Conservation (phyloP, 2,797 vertebrate species). For the Muraenolepis orangiensis region DNA sequence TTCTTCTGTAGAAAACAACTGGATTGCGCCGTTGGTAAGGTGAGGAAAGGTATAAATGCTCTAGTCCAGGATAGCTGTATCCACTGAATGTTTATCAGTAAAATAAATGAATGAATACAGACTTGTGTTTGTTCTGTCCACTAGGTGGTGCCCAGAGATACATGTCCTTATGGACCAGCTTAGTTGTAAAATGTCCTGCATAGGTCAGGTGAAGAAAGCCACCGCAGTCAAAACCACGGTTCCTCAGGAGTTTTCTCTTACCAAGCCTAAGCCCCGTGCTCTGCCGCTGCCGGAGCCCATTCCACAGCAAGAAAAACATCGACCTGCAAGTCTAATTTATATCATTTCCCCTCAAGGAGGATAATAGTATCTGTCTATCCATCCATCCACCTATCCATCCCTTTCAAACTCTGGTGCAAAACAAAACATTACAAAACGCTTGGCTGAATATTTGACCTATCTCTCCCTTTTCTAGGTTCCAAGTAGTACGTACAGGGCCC, state of each 20-base stretch:
- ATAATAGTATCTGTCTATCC: not conserved
- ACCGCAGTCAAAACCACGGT: slow-evolving; percentile 68
- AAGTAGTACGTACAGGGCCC: slow-evolving; percentile 75
- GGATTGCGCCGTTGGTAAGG: slow-evolving; percentile 83
- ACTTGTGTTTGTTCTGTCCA: slow-evolving; percentile 25
- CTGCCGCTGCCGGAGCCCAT: slow-evolving; percentile 71
- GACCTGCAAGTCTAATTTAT: slow-evolving; percentile 69
- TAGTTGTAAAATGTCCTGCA: slow-evolving; percentile 44
- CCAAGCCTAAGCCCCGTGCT: slow-evolving; percentile 71
- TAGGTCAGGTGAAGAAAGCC: slow-evolving; percentile 49
- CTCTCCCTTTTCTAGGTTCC: slow-evolving; percentile 74
- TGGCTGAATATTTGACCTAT: not conserved
- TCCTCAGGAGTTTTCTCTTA: slow-evolving; percentile 82
- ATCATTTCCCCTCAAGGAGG: not conserved
- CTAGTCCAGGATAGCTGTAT: not conserved
- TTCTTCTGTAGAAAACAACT: slow-evolving; percentile 76
- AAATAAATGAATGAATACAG: not conserved
- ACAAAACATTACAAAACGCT: not conserved
- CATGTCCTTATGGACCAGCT: slow-evolving; percentile 74
- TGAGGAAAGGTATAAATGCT: slow-evolving; percentile 45
- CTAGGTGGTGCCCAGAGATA: slow-evolving; percentile 84
- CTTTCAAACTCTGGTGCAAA: not conserved
- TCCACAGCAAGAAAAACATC: slow-evolving; percentile 68
- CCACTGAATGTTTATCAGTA: not conserved
- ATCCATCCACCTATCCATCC: not conserved